Conservation (phyloP, 2,888 invertebrate species). For the Malthinus seriepunctatus region DNA sequence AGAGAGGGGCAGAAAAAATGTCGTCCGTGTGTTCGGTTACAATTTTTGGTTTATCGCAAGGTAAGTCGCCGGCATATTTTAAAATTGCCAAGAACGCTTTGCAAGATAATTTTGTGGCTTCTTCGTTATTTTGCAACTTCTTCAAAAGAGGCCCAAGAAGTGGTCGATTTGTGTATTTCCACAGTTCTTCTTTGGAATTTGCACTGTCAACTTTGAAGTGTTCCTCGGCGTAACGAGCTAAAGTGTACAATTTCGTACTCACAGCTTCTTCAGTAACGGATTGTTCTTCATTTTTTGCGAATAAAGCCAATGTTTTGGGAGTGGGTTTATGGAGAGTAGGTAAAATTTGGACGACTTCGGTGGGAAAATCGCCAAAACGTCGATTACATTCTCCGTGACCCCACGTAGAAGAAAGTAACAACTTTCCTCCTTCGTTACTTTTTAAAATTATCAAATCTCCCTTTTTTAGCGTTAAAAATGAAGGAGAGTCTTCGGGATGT, state of each 20-base stretch:
- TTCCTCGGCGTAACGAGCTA: conserved; percentile 81
- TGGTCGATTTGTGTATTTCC: conserved; percentile 81
- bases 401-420: conserved; percentile 72
- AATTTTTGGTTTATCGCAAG: conserved; percentile 74
- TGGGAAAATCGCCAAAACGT: conserved; percentile 80
- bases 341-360: conserved; percentile 83
- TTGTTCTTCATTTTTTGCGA: conserved; percentile 61
- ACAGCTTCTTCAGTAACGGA: conserved; percentile 55
- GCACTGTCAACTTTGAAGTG: conserved; percentile 75
- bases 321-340: conserved; percentile 81
- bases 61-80: conserved; percentile 91
- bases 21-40: conserved; percentile 86
- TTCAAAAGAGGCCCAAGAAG: conserved; percentile 81
- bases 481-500: conserved; percentile 60
- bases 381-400: conserved; percentile 73
- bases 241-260: conserved; percentile 74
- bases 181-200: conserved; percentile 72
- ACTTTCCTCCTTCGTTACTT: conserved; percentile 74
- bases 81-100: conserved; percentile 75
- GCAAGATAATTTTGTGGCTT: conserved; percentile 73
- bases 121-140: conserved; percentile 72
- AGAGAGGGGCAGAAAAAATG: conserved; percentile 79
- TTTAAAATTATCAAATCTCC: conserved; percentile 83
- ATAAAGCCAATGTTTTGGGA: conserved; percentile 65
- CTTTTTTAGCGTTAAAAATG: conserved; percentile 63